Conservation (phyloP, 2,888 invertebrate species). For the Eupithecia tripunctaria region DNA sequence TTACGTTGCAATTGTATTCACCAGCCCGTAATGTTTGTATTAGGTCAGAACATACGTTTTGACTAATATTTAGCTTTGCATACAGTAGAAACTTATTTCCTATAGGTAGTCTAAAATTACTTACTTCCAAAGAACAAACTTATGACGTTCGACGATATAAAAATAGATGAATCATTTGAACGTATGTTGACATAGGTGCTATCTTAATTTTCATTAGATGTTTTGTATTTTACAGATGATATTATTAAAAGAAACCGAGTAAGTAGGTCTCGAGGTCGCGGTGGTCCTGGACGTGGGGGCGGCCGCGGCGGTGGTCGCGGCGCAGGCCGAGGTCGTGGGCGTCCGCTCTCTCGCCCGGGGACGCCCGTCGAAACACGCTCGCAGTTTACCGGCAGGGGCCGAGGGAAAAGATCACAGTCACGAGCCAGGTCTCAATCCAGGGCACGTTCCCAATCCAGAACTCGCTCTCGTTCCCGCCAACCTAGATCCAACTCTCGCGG, state of each 20-base stretch:
- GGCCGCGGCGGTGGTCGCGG: constrained; percentile 47
- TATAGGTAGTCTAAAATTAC: too few species aligned
- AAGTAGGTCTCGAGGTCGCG: constrained; percentile 69
- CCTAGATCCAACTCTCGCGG: constrained; percentile 62
- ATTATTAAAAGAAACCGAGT: constrained; percentile 74
- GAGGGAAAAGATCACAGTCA: constrained; percentile 59
- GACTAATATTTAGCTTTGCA: neutral
- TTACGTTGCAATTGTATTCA: neutral
- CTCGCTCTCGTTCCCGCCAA: constrained; percentile 53
- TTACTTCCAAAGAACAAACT: neutral
- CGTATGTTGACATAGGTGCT: neutral
- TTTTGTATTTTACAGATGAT: constrained; percentile 63
- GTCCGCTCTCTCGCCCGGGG: constrained; percentile 55
- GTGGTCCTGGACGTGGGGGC: constrained; percentile 46
- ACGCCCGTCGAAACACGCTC: constrained; percentile 57
- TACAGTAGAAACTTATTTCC: neutral
- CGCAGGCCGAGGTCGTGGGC: constrained; percentile 54
- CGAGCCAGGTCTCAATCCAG: constrained; percentile 56
- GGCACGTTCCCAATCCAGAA: constrained; percentile 48
- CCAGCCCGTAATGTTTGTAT: too few species aligned
- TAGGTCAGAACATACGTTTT: neutral
- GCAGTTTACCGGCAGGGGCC: constrained; percentile 56
- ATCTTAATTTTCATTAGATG: constrained; percentile 1
- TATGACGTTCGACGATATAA: neutral
- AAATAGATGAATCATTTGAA: neutral